These are phyloP conservation scores for Trachops cirrhosus DNA, from an alignment of 2,797 vertebrate species.

Conservation along the genomic window DNA sequence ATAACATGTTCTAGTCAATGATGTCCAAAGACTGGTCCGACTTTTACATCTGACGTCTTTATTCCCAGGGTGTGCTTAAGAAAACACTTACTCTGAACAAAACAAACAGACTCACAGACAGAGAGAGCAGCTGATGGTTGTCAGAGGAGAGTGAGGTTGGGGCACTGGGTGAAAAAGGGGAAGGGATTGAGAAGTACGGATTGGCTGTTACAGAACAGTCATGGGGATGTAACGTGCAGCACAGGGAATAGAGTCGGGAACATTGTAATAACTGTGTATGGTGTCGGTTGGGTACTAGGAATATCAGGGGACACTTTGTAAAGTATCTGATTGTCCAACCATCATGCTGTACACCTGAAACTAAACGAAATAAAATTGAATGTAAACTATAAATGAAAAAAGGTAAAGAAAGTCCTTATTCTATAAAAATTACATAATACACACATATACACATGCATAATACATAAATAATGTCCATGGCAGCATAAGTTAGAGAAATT, in stretches of 20 bases:
- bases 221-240: neutral
- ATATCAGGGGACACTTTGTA: neutral
- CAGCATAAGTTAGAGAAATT: neutral
- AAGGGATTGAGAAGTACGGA: neutral
- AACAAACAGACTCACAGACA: neutral
- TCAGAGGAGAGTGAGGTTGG: neutral
- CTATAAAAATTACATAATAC: neutral
- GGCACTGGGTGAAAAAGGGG: neutral
- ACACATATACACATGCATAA: neutral
- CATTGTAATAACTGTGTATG: neutral
- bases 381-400: neutral
- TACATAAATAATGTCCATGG: neutral
- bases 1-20: neutral
- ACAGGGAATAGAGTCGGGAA: neutral
- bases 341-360: neutral
- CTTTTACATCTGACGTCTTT: neutral
- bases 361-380: neutral
- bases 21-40: neutral
- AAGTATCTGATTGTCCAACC: neutral
- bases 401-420: neutral
- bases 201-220: neutral
- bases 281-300: neutral
- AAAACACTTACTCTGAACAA: neutral
- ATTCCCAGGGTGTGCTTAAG: neutral
- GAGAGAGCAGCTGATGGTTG: neutral